Conservation (phyloP, 2,113 vertebrate species). For the Pitta sordida region DNA sequence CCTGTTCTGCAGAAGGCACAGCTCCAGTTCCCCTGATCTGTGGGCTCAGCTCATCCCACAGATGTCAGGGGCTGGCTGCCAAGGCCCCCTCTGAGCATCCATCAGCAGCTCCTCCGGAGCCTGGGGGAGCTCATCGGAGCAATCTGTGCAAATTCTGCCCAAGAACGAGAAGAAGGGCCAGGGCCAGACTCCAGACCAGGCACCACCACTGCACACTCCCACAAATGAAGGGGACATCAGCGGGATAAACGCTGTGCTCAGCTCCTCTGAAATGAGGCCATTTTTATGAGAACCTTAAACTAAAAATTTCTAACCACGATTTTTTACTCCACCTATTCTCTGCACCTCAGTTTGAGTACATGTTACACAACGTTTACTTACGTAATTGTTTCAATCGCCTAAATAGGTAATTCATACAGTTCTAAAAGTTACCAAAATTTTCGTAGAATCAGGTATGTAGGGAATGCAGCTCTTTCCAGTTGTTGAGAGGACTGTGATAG, state of each 20-base stretch:
- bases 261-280: background rate
- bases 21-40: background rate
- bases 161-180: background rate
- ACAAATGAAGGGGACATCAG: rapidly evolving
- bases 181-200: background rate
- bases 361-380: background rate
- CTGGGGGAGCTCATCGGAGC: background rate
- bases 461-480: background rate
- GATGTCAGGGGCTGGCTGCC: background rate
- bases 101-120: background rate
- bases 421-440: background rate
- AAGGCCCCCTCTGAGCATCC: background rate
- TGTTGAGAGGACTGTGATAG: background rate
- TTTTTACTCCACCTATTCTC: background rate
- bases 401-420: background rate
- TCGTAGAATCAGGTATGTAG: background rate
- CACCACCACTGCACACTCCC: background rate
- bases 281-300: background rate
- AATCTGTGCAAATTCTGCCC: background rate
- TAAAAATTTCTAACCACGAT: background rate
- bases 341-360: background rate
- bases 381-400: background rate
- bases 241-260: rapidly evolving
- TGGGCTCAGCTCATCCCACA: background rate
- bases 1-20: background rate